Conservation (phyloP, 2,888 invertebrate species). For the Caenorhabditis sp. region DNA sequence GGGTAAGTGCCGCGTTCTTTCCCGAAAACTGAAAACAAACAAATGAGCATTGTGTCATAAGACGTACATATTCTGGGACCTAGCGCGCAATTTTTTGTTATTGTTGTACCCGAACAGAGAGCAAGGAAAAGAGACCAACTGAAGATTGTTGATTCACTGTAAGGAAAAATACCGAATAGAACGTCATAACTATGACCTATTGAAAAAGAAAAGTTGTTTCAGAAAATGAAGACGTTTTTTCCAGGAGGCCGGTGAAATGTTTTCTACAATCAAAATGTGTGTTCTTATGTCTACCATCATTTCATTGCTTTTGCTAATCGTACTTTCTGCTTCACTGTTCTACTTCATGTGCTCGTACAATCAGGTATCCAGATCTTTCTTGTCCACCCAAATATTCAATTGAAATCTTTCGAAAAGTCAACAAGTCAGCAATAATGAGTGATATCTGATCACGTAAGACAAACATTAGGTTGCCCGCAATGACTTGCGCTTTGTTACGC, state of each 20-base stretch:
- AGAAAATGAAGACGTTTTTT: slow-evolving; percentile 48
- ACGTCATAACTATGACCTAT: too few relatives aligned
- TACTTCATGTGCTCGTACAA: slow-evolving; percentile 63
- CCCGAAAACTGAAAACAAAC: not conserved
- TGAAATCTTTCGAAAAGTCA: slow-evolving; percentile 53
- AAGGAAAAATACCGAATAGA: too few relatives aligned
- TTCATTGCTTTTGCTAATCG: slow-evolving; percentile 62
- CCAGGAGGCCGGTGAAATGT: slow-evolving; percentile 80
- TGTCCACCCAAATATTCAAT: not conserved
- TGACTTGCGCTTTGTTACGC: slow-evolving; percentile 25
- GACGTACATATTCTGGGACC: not conserved
- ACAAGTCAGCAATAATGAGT: slow-evolving; percentile 5
- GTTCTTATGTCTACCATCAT: slow-evolving; percentile 70
- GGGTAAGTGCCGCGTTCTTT: slow-evolving; percentile 63
- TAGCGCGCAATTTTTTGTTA: slow-evolving; percentile 1
- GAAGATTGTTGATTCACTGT: too few relatives aligned
- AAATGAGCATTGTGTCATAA: not conserved
- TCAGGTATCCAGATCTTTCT: slow-evolving; percentile 57
- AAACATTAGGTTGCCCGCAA: slow-evolving; percentile 46
- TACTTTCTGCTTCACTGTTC: slow-evolving; percentile 62
- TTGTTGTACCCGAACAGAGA: slow-evolving; percentile 2
- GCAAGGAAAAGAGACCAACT: slow-evolving; percentile 5
- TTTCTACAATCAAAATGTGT: slow-evolving; percentile 73
- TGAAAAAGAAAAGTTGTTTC: too few relatives aligned
- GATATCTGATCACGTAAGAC: slow-evolving; percentile 50